Percentiles rank a stretch among this genome's conserved stretches.
Evolutionary conservation across 1,140 invertebrate species (phyloP).

Genomic region (Coenobita brevimanus): DNA sequence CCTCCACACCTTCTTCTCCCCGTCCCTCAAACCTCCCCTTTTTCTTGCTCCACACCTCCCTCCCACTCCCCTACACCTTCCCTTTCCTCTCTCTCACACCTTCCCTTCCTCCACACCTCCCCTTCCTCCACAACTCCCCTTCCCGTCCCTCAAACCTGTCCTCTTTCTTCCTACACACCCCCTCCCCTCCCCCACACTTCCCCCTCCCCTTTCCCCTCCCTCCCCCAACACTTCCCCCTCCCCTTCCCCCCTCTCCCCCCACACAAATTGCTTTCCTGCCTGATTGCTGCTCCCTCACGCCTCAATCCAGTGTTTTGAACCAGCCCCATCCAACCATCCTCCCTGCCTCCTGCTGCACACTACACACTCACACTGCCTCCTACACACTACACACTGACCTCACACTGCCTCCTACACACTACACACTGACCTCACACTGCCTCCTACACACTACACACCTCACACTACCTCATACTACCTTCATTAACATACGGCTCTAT

Average conservation of each 20-base stretch:
- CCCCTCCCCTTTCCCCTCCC: neutral
- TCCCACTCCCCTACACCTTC: conserved; percentile 4
- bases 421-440: too few species aligned
- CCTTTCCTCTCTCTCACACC: neutral
- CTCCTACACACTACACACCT: too few species aligned
- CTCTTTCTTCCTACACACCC: too few species aligned
- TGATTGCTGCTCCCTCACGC: neutral
- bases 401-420: too few species aligned
- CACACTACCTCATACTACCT: too few species aligned
- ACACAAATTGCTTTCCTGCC: neutral
- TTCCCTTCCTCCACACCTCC: neutral
- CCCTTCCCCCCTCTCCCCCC: neutral
- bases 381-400: too few species aligned
- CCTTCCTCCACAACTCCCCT: neutral
- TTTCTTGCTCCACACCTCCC: neutral
- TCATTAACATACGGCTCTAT: too few species aligned
- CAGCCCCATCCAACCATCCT: too few species aligned
- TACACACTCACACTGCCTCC: too few species aligned
- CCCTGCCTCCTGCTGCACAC: too few species aligned
- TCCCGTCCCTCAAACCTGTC: too few species aligned
- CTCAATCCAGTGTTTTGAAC: neutral
- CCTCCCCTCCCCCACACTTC: neutral
- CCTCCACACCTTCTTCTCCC: neutral
- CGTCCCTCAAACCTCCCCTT: neutral
- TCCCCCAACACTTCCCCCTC: neutral